Conservation (phyloP, 2,113 vertebrate species). For the Melanocharis versteri region DNA sequence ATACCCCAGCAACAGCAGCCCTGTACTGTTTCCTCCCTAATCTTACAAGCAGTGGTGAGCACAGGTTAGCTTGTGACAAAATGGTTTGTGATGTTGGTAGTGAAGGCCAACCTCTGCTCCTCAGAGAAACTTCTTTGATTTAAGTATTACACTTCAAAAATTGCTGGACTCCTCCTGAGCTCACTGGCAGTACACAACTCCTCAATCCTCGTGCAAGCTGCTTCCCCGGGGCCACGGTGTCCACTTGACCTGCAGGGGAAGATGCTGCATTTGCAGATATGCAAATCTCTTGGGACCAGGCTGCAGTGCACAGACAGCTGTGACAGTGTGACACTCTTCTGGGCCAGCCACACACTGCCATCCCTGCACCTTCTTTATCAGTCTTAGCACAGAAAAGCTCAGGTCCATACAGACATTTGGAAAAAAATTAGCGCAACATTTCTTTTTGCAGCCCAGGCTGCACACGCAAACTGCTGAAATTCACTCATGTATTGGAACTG, state of each 20-base stretch:
- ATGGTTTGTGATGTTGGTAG: background rate
- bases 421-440: rapidly evolving
- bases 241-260: background rate
- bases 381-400: background rate
- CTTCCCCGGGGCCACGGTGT: background rate
- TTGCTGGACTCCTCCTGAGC: background rate
- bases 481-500: background rate
- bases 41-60: background rate
- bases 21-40: background rate
- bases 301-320: background rate
- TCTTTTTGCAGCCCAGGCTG: background rate
- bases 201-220: rapidly evolving
- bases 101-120: background rate
- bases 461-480: background rate
- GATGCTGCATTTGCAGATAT: background rate
- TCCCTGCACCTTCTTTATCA: background rate
- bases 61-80: background rate
- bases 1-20: background rate
- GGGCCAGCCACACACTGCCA: background rate
- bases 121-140: background rate
- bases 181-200: background rate
- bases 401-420: background rate
- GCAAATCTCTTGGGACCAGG: background rate
- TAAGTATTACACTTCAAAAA: background rate
- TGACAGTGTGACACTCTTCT: background rate